Percentiles rank a stretch among this genome's conserved stretches.
Evolutionary conservation across 2,797 vertebrate species (phyloP).

Genomic region (Enteromius paludinosus): DNA sequence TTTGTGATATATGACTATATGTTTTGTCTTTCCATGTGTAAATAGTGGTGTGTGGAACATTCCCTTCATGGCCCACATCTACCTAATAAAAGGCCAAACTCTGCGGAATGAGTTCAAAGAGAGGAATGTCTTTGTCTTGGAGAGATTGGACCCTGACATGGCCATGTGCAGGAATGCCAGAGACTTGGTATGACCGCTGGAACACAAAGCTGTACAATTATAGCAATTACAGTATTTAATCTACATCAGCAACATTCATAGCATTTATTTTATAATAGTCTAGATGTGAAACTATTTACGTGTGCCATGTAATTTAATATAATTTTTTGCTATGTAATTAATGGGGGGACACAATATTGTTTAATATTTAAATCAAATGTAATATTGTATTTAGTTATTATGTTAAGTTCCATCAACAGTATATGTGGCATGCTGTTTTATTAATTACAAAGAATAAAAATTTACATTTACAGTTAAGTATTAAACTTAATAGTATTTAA

Average conservation of each 20-base stretch:
- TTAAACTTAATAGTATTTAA: too few relatives aligned
- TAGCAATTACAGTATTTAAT: not conserved
- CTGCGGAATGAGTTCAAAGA: slow-evolving; percentile 91
- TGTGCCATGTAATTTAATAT: not conserved
- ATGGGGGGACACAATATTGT: too few relatives aligned
- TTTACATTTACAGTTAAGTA: not conserved
- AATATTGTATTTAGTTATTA: not conserved
- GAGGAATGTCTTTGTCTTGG: slow-evolving; percentile 91
- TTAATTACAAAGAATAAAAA: not conserved
- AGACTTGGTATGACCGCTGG: slow-evolving; percentile 87
- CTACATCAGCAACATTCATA: not conserved
- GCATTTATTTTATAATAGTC: not conserved
- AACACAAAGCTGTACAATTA: not conserved
- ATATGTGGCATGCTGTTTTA: not conserved
- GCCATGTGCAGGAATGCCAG: slow-evolving; percentile 91
- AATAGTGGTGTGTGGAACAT: slow-evolving; percentile 95
- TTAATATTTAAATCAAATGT: too few relatives aligned
- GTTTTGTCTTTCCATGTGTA: slow-evolving; percentile 13
- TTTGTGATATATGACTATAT: not conserved
- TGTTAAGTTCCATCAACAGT: not conserved
- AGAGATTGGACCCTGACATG: slow-evolving; percentile 97
- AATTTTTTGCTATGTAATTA: not conserved
- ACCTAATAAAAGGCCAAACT: slow-evolving; percentile 88
- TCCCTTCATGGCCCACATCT: slow-evolving; percentile 94
- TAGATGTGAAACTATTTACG: not conserved